A percentile compares a stretch with the other conserved stretches of the same genome.
Conservation (phyloP, 92 coral and sea anemone genomes). For the Phenganax marumi region DNA sequence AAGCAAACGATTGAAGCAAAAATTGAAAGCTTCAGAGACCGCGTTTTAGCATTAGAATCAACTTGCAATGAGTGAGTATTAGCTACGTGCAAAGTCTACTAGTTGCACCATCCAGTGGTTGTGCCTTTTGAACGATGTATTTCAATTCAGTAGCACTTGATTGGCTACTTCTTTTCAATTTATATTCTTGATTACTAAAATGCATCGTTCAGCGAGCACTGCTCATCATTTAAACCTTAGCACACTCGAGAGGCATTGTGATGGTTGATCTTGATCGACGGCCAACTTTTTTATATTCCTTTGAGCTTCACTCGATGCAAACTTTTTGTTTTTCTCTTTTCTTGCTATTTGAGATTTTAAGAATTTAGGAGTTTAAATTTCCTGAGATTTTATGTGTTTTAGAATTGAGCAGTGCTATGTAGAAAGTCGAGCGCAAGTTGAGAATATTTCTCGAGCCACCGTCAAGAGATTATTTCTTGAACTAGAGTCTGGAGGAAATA, state of each 20-base stretch:
- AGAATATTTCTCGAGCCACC: conserved; percentile 75
- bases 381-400: background rate
- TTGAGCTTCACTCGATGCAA: no score
- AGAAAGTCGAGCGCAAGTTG: conserved; percentile 86
- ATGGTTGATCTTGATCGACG: no score
- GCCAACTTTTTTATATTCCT: no score
- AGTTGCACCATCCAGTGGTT: background rate
- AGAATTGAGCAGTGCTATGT: conserved; percentile 74
- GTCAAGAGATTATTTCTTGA: conserved; percentile 80
- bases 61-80: conserved; percentile 24
- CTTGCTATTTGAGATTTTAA: no score
- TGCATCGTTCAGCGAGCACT: background rate
- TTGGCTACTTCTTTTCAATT: no score
- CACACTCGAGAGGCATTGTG: no score
- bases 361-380: no score
- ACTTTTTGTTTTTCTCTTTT: no score
- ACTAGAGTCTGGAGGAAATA: conserved; percentile 96
- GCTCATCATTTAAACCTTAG: background rate
- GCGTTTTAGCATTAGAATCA: conserved; percentile 3
- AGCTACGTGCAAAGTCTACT: no score
- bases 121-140: background rate
- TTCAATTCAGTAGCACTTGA: background rate
- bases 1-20: background rate
- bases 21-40: conserved; percentile 2
- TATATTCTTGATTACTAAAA: background rate